Conservation (phyloP, 53 echinoderm and acorn worm species). For the Paracentrotus lividus region DNA sequence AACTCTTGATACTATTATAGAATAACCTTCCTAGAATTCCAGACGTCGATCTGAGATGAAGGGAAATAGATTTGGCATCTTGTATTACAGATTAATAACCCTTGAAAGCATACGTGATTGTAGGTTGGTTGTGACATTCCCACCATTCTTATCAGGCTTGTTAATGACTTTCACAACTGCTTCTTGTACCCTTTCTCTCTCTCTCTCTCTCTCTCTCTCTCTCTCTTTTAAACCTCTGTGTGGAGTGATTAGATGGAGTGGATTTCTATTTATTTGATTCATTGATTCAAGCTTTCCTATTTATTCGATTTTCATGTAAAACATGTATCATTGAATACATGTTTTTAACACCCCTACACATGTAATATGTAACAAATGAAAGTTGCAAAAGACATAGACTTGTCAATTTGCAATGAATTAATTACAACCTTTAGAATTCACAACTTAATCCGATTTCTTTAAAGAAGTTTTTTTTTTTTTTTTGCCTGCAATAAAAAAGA, state of each 20-base stretch:
- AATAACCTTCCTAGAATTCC: slow-evolving; percentile 17
- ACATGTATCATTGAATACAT: too few relatives aligned
- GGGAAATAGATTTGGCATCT: slow-evolving; percentile 27
- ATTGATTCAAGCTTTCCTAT: too few relatives aligned
- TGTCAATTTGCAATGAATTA: too few relatives aligned
- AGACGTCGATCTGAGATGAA: not conserved
- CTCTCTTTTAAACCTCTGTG: not conserved
- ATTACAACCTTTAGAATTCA: too few relatives aligned
- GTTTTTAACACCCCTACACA: too few relatives aligned
- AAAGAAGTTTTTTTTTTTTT: not conserved
- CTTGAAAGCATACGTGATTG: slow-evolving; percentile 12
- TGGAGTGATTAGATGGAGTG: not conserved
- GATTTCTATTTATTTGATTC: too few relatives aligned
- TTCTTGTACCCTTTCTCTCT: not conserved
- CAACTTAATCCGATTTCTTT: too few relatives aligned
- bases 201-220: not conserved
- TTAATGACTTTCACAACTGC: slow-evolving; percentile 53
- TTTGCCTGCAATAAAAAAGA: too few relatives aligned
- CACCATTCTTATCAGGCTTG: slow-evolving; percentile 36
- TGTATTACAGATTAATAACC: slow-evolving; percentile 33
- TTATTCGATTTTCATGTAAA: too few relatives aligned
- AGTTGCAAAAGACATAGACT: too few relatives aligned
- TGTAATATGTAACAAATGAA: too few relatives aligned
- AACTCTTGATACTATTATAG: not conserved
- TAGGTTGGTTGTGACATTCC: slow-evolving; percentile 12